Conservation (phyloP, 1,140 invertebrate genomes). For the Zaprionus vittiger region DNA sequence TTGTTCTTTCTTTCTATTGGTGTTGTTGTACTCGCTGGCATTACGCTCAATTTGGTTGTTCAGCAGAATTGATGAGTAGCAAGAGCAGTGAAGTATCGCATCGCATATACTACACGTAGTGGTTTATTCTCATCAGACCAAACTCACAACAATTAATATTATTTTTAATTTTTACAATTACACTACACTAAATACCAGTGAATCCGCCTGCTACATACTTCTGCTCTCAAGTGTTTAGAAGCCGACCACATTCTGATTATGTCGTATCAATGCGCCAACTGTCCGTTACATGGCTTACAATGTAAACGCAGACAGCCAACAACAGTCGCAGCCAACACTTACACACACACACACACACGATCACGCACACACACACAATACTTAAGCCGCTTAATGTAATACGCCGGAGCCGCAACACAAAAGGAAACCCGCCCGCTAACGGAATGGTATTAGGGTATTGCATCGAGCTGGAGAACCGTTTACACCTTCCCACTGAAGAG, state of each 20-base stretch:
- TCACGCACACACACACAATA: conserved; percentile 4
- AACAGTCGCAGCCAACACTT: not conserved
- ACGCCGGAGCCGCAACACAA: conserved; percentile 29
- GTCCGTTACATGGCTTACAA: conserved; percentile 21
- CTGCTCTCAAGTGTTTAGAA: conserved; percentile 5
- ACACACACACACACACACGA: not conserved
- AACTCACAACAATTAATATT: not conserved
- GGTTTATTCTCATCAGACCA: not conserved
- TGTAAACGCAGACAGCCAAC: conserved; percentile 14
- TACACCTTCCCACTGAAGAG: not conserved
- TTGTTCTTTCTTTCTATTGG: not conserved
- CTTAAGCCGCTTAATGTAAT: conserved; percentile 47
- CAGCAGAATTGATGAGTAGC: not conserved
- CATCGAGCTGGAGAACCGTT: not conserved
- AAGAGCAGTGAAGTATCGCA: not conserved
- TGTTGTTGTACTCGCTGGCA: conserved; percentile 14
- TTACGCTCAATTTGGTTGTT: not conserved
- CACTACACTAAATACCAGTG: not conserved
- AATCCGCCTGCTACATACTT: not conserved
- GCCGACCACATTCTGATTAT: conserved; percentile 29
- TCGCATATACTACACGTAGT: not conserved
- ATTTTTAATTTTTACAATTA: not conserved
- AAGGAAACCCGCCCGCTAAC: conserved; percentile 9
- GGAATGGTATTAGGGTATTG: not conserved
- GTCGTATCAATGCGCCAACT: conserved; percentile 19